Conservation (phyloP, 2,797 vertebrate species). For the Pseudocheirus occidentalis region DNA sequence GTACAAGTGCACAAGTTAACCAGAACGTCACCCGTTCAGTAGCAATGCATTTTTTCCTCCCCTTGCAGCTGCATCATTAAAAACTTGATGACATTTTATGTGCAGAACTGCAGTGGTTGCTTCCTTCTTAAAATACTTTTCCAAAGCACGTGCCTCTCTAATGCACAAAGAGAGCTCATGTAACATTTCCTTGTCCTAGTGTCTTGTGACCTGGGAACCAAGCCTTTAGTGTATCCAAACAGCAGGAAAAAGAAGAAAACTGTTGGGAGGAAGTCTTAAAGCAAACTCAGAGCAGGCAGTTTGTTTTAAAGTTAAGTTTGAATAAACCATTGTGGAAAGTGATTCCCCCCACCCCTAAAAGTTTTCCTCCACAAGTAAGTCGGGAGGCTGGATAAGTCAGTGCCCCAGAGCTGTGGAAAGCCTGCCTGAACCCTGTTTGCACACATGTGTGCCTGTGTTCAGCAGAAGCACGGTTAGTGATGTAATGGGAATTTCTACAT, state of each 20-base stretch:
- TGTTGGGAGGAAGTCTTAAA: not conserved
- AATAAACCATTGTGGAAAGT: conserved; percentile 53
- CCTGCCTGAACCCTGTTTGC: not conserved
- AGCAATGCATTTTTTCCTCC: conserved; percentile 44
- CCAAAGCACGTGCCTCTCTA: conserved; percentile 61
- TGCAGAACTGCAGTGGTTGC: conserved; percentile 51
- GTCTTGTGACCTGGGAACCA: conserved; percentile 67
- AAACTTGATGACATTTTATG: conserved; percentile 69
- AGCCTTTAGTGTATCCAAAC: conserved; percentile 56
- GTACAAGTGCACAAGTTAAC: conserved; percentile 22
- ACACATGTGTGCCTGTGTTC: not conserved
- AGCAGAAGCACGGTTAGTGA: conserved; percentile 79
- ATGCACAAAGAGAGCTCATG: conserved; percentile 57
- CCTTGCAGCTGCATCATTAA: conserved; percentile 72
- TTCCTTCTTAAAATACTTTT: conserved; percentile 73
- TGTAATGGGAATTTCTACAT: conserved; percentile 86
- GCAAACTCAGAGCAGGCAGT: conserved; percentile 28
- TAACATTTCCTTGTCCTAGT: conserved; percentile 49
- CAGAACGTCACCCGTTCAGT: conserved; percentile 39
- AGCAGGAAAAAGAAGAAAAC: conserved; percentile 55
- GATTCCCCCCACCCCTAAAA: conserved; percentile 14
- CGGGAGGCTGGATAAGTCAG: conserved; percentile 31
- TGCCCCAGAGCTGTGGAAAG: not conserved
- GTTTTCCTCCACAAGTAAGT: conserved; percentile 63
- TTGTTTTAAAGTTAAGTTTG: conserved; percentile 66